These are phyloP conservation scores for Notocelia uddmanniana DNA, from an alignment of 2,888 invertebrate genomes.

Conservation along the genomic window DNA sequence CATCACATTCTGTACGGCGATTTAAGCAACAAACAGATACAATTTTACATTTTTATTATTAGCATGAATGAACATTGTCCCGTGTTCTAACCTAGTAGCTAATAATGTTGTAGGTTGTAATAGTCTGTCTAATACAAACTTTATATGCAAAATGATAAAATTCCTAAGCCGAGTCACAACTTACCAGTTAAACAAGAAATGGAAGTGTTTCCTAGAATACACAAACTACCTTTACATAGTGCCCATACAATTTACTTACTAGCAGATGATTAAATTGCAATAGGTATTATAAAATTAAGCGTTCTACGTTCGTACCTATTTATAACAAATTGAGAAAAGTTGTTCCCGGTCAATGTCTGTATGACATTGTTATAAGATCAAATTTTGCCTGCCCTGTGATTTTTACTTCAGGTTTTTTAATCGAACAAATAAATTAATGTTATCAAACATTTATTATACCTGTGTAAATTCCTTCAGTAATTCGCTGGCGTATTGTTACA, in stretches of 20 bases:
- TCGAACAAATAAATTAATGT: too few relatives aligned
- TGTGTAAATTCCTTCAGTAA: background rate
- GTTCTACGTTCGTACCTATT: too few relatives aligned
- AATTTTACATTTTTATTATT: too few relatives aligned
- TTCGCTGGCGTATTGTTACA: background rate
- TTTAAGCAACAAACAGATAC: background rate
- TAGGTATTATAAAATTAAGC: too few relatives aligned
- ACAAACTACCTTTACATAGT: background rate
- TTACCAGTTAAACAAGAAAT: constrained; percentile 65
- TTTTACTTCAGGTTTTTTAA: too few relatives aligned
- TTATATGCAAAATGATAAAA: constrained; percentile 64
- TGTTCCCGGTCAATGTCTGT: too few relatives aligned
- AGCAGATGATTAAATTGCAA: too few relatives aligned
- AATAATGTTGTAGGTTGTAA: constrained; percentile 13
- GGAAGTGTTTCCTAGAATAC: constrained; percentile 12
- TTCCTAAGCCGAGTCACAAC: constrained; percentile 58
- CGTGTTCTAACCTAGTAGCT: constrained; percentile 4
- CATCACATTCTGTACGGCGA: background rate
- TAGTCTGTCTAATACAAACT: constrained; percentile 55
- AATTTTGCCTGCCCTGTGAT: too few relatives aligned
- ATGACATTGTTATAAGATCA: too few relatives aligned
- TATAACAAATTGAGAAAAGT: too few relatives aligned
- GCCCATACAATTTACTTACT: background rate
- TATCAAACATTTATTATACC: too few relatives aligned
- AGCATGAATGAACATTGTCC: background rate